These are phyloP conservation scores for Agrotis puta DNA, from an alignment of 2,888 invertebrate species.

Conservation along the genomic window DNA sequence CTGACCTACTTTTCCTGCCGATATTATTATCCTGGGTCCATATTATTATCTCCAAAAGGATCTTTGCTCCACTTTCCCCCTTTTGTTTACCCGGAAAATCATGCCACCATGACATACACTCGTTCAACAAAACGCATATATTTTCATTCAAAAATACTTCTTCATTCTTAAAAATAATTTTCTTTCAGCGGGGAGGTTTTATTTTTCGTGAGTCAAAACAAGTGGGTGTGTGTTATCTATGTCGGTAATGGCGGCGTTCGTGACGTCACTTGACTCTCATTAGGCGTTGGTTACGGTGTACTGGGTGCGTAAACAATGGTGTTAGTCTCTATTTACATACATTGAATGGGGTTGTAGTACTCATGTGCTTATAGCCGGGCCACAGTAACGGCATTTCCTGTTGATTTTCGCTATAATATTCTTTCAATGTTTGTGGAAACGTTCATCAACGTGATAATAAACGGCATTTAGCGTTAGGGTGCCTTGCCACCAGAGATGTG, in stretches of 20 bases:
- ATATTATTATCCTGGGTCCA: not conserved
- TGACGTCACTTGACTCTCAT: conserved; percentile 72
- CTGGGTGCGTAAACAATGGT: conserved; percentile 68
- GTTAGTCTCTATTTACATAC: conserved; percentile 61
- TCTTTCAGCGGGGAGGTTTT: conserved; percentile 58
- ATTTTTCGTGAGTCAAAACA: conserved; percentile 55
- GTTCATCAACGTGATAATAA: too few relatives aligned
- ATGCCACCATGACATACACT: conserved; percentile 30
- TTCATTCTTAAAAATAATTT: conserved; percentile 45
- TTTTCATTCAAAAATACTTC: conserved; percentile 44
- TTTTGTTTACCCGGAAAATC: conserved; percentile 38
- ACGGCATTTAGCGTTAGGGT: too few relatives aligned
- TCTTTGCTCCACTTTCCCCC: conserved; percentile 24
- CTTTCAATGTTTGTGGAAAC: too few relatives aligned
- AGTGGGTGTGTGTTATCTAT: conserved; percentile 60
- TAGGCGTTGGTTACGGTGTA: conserved; percentile 64
- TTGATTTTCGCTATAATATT: too few relatives aligned
- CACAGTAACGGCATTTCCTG: too few relatives aligned
- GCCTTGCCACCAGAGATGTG: too few relatives aligned
- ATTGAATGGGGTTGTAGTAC: conserved; percentile 44
- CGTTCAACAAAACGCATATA: conserved; percentile 36
- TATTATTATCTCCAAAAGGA: conserved; percentile 10
- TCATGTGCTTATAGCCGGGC: not conserved
- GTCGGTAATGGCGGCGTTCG: conserved; percentile 69
- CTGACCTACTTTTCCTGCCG: not conserved